Conservation (phyloP, 1,140 invertebrate genomes). For the Liolophura sinensis region DNA sequence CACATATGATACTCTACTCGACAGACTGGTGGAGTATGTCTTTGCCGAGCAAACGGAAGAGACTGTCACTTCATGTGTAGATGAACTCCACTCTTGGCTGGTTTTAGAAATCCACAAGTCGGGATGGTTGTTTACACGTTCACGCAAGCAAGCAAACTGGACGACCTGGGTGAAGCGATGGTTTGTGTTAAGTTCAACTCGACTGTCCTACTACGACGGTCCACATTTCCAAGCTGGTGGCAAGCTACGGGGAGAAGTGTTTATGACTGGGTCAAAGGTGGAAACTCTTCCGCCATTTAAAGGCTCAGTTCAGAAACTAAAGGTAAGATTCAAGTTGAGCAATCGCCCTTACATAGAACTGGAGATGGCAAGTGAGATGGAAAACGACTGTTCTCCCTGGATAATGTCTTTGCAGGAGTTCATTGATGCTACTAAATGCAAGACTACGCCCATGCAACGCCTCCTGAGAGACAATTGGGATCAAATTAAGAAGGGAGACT, state of each 20-base stretch:
- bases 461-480: slow-evolving; percentile 1
- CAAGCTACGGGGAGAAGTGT: too few relatives aligned
- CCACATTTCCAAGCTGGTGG: too few relatives aligned
- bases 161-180: slow-evolving; percentile 20
- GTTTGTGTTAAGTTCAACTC: slow-evolving; percentile 13
- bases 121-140: slow-evolving; percentile 17
- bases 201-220: slow-evolving; percentile 6
- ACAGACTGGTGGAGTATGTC: too few relatives aligned
- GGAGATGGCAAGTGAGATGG: slow-evolving; percentile 5
- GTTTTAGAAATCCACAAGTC: slow-evolving; percentile 10
- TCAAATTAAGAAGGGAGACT: too few relatives aligned
- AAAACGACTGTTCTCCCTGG: slow-evolving; percentile 6
- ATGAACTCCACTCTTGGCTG: slow-evolving; percentile 11
- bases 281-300: too few relatives aligned
- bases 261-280: too few relatives aligned
- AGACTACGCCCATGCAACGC: slow-evolving; percentile 11
- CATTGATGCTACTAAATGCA: slow-evolving; percentile 2
- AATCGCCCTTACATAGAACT: slow-evolving; percentile 5
- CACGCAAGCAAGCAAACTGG: slow-evolving; percentile 21
- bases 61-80: background rate
- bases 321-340: slow-evolving; percentile 4
- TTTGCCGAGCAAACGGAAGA: background rate
- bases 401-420: background rate
- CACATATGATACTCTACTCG: too few relatives aligned
- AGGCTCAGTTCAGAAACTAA: too few relatives aligned